These are phyloP conservation scores for Mesoligia furuncula DNA, from an alignment of 2,888 invertebrate species.

Conservation along the genomic window DNA sequence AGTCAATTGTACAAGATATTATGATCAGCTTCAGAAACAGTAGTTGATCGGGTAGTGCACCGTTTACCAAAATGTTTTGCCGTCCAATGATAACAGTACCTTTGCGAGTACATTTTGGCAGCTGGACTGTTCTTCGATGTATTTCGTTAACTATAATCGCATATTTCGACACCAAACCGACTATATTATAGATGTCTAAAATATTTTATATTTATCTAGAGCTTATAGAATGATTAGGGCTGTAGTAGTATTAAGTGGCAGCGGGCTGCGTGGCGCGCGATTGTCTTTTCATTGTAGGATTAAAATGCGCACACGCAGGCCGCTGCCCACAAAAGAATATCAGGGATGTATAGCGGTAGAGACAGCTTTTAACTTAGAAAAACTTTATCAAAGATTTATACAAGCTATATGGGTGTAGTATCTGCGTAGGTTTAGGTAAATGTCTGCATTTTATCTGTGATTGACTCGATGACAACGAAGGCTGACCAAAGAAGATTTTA, in stretches of 20 bases:
- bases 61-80: constrained; percentile 86
- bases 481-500: constrained; percentile 62
- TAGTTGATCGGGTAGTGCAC: constrained; percentile 62
- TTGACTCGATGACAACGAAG: constrained; percentile 65
- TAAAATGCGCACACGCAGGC: constrained; percentile 61
- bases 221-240: constrained; percentile 89
- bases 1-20: constrained; percentile 69
- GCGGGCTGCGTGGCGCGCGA: constrained; percentile 58
- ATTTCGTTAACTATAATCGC: constrained; percentile 79
- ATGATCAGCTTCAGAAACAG: constrained; percentile 64
- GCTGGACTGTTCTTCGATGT: constrained; percentile 82
- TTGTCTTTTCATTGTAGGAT: constrained; percentile 19
- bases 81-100: constrained; percentile 84
- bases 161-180: constrained; percentile 85
- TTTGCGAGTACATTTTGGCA: constrained; percentile 71
- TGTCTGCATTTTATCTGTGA: constrained; percentile 68
- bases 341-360: constrained; percentile 85
- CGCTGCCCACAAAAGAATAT: constrained; percentile 76
- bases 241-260: constrained; percentile 74
- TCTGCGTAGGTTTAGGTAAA: constrained; percentile 76
- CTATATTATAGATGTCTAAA: constrained; percentile 83
- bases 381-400: constrained; percentile 85
- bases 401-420: constrained; percentile 84
- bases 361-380: constrained; percentile 83
- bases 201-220: constrained; percentile 89